Evolutionary conservation across 2,113 vertebrate genomes (phyloP), one percentile per base, ranked within the genome.

Genomic region (Proteles cristata): DNA sequence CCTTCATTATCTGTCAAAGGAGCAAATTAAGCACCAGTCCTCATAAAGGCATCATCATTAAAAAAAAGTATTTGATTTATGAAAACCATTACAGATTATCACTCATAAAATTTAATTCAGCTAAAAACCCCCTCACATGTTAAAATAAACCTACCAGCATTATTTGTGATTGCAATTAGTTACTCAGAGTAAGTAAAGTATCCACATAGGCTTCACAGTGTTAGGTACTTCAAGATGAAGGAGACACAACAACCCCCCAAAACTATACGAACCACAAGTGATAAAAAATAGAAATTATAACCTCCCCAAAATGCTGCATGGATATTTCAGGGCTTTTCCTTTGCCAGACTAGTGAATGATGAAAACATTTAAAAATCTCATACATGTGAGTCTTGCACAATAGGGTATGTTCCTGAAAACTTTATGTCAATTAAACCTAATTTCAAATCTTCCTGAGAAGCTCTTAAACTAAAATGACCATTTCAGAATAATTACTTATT

Each of bases 391-490:
- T 94, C 68, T 81, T 80, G 28, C 26, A 58, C 33, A 81, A 55
- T 35, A 86, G 63, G 17, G n/a, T 77, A 68, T 81, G 45, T 81
- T 92, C 43, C 63, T 84, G 43, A 79, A 84, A 82, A 83, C 61
- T 94, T 80, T 11, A 88, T 48, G 77, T 25, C 17, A 95, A 92
- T 31, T 71, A 28, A 65, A 92, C 8, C 19, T 87, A 81, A 89
- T 82, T 96, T 92, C 50, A 92, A 84, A 93, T 80, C 69, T 83
- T 83, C 43, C 79, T 96, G n/a, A 63, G 69, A 79, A 84, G 69
- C 4, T 92, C 61, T 65, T 84, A 43, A 71, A 80, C 53, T 73
- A 65, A 95, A 88, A 68, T 58, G 58, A 91, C 5, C 63, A 71
- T 35, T 88, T 89, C 73, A 43, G n/a, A 89, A 71, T 68, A 95